Conservation (phyloP, 2,797 vertebrate species). For the Pangasius macronema region DNA sequence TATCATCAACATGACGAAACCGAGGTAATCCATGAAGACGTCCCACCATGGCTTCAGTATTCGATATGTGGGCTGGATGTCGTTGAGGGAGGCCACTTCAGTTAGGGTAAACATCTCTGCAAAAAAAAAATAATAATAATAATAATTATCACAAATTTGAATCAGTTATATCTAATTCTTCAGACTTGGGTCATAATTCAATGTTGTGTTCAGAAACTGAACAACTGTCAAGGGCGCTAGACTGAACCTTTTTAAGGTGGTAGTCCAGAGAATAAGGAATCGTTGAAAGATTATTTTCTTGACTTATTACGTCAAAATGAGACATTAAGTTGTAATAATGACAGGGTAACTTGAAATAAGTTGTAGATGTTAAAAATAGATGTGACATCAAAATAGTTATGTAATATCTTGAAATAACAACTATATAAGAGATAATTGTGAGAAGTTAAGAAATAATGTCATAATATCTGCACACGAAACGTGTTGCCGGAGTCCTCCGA, state of each 20-base stretch:
- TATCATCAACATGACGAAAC: conserved; percentile 96
- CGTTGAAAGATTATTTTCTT: background rate
- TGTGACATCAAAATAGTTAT: background rate
- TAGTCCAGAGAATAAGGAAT: background rate
- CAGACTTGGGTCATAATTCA: background rate
- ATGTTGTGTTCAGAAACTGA: background rate
- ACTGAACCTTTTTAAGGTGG: background rate
- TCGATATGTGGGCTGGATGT: conserved; percentile 95
- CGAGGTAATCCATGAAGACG: conserved; percentile 99
- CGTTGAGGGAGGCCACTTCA: conserved; percentile 96
- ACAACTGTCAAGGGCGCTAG: background rate
- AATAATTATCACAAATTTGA: background rate
- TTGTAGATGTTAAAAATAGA: background rate
- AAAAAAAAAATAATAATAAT: conserved; percentile 4
- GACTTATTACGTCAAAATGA: background rate
- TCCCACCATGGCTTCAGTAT: conserved; percentile 99
- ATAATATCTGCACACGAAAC: background rate
- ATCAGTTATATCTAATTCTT: background rate
- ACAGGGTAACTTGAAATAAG: too few species aligned
- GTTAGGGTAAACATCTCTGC: conserved; percentile 99
- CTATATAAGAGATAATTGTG: background rate
- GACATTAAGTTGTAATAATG: background rate
- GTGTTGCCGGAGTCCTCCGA: background rate
- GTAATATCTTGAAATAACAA: background rate
- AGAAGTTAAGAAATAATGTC: background rate